Conservation (phyloP, 2,113 vertebrate species). For the Engystomops pustulosus region DNA sequence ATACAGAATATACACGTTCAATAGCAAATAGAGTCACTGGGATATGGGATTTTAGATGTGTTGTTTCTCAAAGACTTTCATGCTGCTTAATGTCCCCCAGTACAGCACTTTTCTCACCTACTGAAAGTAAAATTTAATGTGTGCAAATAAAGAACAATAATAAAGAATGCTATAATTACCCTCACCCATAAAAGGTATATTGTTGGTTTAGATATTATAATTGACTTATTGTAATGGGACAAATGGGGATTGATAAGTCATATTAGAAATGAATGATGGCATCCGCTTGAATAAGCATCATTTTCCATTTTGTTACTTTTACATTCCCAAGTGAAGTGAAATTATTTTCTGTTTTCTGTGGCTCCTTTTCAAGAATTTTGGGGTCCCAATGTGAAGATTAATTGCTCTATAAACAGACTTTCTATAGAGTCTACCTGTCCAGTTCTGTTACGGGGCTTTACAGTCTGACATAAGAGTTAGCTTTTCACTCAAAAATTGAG, state of each 20-base stretch:
- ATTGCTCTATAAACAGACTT: conserved; percentile 27
- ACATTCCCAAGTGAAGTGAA: neutral
- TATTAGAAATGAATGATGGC: neutral
- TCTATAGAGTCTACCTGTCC: conserved; percentile 2
- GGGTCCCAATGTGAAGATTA: conserved; percentile 29
- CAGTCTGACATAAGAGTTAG: neutral
- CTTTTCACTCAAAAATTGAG: neutral
- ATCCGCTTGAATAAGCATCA: neutral
- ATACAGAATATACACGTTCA: neutral
- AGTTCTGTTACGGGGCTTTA: neutral
- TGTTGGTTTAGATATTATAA: conserved; percentile 28
- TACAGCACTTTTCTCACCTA: neutral
- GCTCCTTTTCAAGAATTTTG: conserved; percentile 13
- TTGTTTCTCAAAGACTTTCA: neutral
- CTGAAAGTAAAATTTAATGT: conserved; percentile 6
- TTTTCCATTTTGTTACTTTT: conserved; percentile 12
- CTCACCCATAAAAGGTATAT: neutral
- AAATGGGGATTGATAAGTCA: neutral
- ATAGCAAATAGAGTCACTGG: neutral
- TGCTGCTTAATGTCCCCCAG: neutral
- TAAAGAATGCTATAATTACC: neutral
- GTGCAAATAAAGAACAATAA: conserved; percentile 7
- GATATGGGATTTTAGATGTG: neutral
- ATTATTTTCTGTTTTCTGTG: conserved; percentile 24
- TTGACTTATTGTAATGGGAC: neutral